phyloP scores from a whole-genome alignment of 2,888 invertebrate genomes.

The Doris montereyensis region DNA sequence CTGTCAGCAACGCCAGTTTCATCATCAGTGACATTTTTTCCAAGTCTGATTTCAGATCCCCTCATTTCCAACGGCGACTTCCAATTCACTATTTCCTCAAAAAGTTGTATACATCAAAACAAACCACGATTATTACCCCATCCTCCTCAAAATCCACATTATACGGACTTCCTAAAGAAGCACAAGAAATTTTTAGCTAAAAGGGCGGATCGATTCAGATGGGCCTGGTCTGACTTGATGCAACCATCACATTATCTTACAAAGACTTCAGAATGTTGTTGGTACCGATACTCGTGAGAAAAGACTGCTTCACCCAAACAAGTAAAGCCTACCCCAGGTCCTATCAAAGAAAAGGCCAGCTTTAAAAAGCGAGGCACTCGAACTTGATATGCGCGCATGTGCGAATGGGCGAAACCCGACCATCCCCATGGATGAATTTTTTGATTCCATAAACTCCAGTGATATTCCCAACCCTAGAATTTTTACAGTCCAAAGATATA shows the following conservation, averaged over 20 bases:
- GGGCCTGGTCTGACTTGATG: conserved; percentile 40
- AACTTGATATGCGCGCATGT: conserved; percentile 47
- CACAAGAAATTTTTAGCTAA: conserved; percentile 23
- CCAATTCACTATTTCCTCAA: conserved; percentile 34
- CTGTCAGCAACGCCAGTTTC: conserved; percentile 8
- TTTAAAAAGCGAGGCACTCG: background rate
- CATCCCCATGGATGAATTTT: conserved; percentile 39
- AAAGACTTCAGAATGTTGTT: conserved; percentile 17
- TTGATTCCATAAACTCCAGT: background rate
- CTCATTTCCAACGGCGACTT: conserved; percentile 38
- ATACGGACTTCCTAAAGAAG: conserved; percentile 15
- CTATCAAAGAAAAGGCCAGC: background rate
- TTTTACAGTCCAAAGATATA: conserved; percentile 18
- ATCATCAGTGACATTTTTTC: background rate
- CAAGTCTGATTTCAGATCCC: background rate
- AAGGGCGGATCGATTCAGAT: conserved; percentile 28
- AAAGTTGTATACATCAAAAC: conserved; percentile 45
- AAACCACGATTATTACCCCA: conserved; percentile 41
- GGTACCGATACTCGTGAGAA: conserved; percentile 17
- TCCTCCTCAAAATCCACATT: conserved; percentile 28
- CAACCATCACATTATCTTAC: conserved; percentile 28
- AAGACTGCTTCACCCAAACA: too few species aligned
- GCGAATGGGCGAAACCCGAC: conserved; percentile 45
- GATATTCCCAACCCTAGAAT: conserved; percentile 18
- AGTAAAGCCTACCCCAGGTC: too few species aligned